phyloP scores from a whole-genome alignment of 1,140 invertebrate species.

The Spodoptera litura region DNA sequence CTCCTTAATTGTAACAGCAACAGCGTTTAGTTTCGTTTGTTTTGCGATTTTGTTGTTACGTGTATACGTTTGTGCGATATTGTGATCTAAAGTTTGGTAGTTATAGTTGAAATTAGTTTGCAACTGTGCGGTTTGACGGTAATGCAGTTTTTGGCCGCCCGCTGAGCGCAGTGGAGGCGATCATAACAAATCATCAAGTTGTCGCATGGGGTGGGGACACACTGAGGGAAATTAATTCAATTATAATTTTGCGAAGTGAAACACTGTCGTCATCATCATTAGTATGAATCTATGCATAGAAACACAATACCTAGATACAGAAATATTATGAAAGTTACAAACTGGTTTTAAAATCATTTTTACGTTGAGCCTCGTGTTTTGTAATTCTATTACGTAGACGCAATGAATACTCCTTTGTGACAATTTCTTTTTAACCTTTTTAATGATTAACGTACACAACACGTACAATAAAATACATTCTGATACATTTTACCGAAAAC shows the following conservation, averaged over 20 bases:
- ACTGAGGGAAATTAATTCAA: slow-evolving; percentile 37
- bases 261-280: too few relatives aligned
- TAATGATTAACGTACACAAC: too few relatives aligned
- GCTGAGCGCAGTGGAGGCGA: slow-evolving; percentile 71
- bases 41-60: slow-evolving; percentile 69
- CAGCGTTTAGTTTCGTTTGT: slow-evolving; percentile 79
- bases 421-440: too few relatives aligned
- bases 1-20: slow-evolving; percentile 79
- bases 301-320: neutral
- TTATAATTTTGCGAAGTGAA: neutral
- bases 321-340: neutral
- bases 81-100: slow-evolving; percentile 48
- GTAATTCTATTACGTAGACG: too few relatives aligned
- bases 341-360: too few relatives aligned
- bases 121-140: slow-evolving; percentile 49
- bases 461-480: too few relatives aligned
- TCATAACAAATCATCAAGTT: slow-evolving; percentile 80
- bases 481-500: too few relatives aligned
- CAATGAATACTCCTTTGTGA: too few relatives aligned
- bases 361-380: too few relatives aligned
- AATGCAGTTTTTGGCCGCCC: slow-evolving; percentile 75
- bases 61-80: slow-evolving; percentile 49
- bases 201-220: slow-evolving; percentile 59
- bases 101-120: slow-evolving; percentile 65
- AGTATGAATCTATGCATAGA: too few relatives aligned